Evolutionary conservation across 2,888 invertebrate species (phyloP).

Genomic region (Gandaritis pyraliata): DNA sequence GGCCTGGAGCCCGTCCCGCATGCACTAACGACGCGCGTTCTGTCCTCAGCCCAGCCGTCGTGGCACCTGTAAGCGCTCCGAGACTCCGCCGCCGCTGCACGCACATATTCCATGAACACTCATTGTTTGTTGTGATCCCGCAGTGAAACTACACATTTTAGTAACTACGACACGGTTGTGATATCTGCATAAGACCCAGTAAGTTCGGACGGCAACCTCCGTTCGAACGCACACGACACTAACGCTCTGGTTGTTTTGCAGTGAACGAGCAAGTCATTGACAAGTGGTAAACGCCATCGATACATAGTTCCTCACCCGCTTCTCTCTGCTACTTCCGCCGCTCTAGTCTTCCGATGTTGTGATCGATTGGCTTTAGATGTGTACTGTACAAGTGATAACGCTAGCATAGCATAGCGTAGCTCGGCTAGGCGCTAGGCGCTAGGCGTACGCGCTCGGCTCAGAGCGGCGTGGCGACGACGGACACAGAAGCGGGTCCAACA

Average conservation of each 20-base stretch:
- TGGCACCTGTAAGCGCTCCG: constrained; percentile 77
- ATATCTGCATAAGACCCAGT: constrained; percentile 76
- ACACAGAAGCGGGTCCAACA: constrained; percentile 48
- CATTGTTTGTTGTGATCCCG: constrained; percentile 84
- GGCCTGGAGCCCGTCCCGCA: constrained; percentile 57
- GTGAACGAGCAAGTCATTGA: constrained; percentile 89
- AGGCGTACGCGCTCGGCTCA: constrained; percentile 31
- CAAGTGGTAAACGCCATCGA: constrained; percentile 86
- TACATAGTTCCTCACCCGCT: constrained; percentile 80
- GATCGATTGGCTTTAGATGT: constrained; percentile 66
- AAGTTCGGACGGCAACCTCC: constrained; percentile 74
- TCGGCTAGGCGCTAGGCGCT: constrained; percentile 41
- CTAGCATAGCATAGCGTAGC: constrained; percentile 7
- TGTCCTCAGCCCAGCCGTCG: constrained; percentile 81
- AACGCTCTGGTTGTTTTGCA: constrained; percentile 85
- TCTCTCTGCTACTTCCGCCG: constrained; percentile 77
- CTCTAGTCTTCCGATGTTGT: constrained; percentile 72
- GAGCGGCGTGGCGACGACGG: constrained; percentile 42
- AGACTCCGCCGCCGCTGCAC: constrained; percentile 73
- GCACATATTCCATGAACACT: constrained; percentile 83
- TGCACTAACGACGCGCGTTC: constrained; percentile 77
- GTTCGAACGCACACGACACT: constrained; percentile 67
- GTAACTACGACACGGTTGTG: constrained; percentile 80
- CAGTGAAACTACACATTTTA: constrained; percentile 82
- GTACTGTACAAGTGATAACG: constrained; percentile 47